Base-by-base conservation (phyloP, 2,797 vertebrate species). In the Morus bassanus region DNA sequence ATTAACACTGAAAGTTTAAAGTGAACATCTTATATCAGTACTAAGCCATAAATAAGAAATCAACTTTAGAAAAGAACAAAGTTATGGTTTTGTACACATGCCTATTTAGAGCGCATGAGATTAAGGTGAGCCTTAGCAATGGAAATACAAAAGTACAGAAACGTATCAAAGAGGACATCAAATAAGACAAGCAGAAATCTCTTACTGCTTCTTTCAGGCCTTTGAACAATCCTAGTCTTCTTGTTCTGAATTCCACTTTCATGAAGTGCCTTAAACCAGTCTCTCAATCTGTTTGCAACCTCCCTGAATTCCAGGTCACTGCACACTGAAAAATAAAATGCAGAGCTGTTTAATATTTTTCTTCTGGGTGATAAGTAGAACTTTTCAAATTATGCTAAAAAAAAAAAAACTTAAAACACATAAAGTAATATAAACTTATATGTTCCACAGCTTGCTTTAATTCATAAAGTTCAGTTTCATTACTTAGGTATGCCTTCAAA, bases 211-310 rank as follows among this genome's bases (percentile, higher is more conserved):
- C 99, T 98, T 96, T 99, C 99, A 18, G 98, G 98, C 91, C 98
- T 98, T 96, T 98, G 98, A 92, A 99, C 87, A 31, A 96, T 72
- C 96, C 98, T 99, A 23, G 98, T 97, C 96, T 98, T 99, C 98
- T 99, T 99, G 93, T 97, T 98, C 86, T 99, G 99, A 97, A 98
- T 98, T 93, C 99, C 98, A 10, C 98, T 99, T 97, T 99, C 99
- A 30, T 99, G 99, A 88, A 99, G 98, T 68, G 99, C 99, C 96
- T 99, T 99, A 98, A 99, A 99, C 99, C 99, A 99, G 86, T 99
- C 99, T 96, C 98, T 98, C 91, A 99, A 96, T 91, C 99, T 98
- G 91, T 98, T 99, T 64, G 99, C 99, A 96, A 99, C 98, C 95
- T 99, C 99, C 90, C 98, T 99, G 98, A 99, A 98, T 96, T 99